Evolutionary conservation across 2,113 vertebrate species (phyloP).

Genomic region (Toxostoma redivivum): DNA sequence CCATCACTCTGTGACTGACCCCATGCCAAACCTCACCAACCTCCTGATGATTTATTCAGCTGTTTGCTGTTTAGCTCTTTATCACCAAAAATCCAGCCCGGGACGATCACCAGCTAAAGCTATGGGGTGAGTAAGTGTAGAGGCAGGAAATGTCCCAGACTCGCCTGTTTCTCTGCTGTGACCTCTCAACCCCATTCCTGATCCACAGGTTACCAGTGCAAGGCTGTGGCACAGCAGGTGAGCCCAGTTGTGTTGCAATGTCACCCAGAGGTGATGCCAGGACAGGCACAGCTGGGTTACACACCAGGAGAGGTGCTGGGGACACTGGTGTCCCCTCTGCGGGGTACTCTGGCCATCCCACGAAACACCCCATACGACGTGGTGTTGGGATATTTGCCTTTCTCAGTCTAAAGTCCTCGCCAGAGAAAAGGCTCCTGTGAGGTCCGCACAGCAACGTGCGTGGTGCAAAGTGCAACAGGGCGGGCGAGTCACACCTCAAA

Average conservation of each 20-base stretch:
- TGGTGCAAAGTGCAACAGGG: neutral
- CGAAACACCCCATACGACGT: rapidly evolving
- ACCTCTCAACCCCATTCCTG: neutral
- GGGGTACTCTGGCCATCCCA: rapidly evolving
- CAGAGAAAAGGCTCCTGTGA: neutral
- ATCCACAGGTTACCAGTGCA: rapidly evolving
- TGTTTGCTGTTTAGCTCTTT: neutral
- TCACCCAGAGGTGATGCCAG: neutral
- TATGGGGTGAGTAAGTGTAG: neutral
- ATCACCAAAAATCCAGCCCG: neutral
- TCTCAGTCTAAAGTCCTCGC: neutral
- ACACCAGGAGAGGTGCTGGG: rapidly evolving
- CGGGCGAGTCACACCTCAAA: neutral
- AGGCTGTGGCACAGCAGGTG: rapidly evolving
- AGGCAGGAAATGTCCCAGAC: neutral
- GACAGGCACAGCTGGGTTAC: rapidly evolving
- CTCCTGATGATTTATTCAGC: neutral
- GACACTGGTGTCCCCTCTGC: rapidly evolving
- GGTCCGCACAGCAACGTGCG: rapidly evolving
- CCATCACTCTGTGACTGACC: rapidly evolving
- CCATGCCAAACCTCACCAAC: neutral
- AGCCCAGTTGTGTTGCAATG: rapidly evolving
- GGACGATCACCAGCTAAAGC: neutral
- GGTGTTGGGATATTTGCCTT: neutral
- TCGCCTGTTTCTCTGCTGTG: neutral